Evolutionary conservation across 1,140 invertebrate genomes (phyloP).

Genomic region (honey bee (Apis mellifera)): DNA sequence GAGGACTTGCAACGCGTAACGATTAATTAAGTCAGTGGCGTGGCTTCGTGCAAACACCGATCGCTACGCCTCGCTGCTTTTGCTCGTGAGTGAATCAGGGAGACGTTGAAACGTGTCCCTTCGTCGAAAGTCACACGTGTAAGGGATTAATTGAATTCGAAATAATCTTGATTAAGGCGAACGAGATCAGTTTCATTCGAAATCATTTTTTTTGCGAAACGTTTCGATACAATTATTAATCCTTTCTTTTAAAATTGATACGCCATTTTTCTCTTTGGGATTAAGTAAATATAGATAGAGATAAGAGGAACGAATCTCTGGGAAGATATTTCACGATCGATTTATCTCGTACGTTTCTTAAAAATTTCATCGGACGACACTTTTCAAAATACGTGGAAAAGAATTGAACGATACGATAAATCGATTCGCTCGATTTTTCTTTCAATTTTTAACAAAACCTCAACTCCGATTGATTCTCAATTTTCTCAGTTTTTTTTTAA

Average conservation of each 20-base stretch:
- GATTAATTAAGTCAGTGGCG: slow-evolving; percentile 5
- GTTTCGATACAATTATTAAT: too few relatives aligned
- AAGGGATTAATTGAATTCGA: not conserved
- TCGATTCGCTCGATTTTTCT: not conserved
- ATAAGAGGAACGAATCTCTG: too few relatives aligned
- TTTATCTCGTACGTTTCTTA: too few relatives aligned
- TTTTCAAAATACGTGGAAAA: too few relatives aligned
- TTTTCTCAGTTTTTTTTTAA: slow-evolving; percentile 13
- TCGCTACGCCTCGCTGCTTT: not conserved
- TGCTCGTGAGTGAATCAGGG: not conserved
- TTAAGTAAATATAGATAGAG: too few relatives aligned
- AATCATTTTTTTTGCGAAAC: too few relatives aligned
- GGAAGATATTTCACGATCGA: too few relatives aligned
- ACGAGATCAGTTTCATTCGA: too few relatives aligned
- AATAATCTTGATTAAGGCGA: not conserved
- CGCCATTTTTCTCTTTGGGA: too few relatives aligned
- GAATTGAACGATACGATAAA: too few relatives aligned
- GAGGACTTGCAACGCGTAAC: slow-evolving; percentile 1
- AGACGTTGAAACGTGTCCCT: not conserved
- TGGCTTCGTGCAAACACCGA: slow-evolving; percentile 2
- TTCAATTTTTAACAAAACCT: not conserved
- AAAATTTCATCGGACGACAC: too few relatives aligned
- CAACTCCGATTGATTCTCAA: not conserved
- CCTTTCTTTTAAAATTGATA: too few relatives aligned
- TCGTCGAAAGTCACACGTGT: not conserved